Base-by-base conservation (phyloP, 1,140 invertebrate genomes). In the Homalodisca vitripennis region DNA sequence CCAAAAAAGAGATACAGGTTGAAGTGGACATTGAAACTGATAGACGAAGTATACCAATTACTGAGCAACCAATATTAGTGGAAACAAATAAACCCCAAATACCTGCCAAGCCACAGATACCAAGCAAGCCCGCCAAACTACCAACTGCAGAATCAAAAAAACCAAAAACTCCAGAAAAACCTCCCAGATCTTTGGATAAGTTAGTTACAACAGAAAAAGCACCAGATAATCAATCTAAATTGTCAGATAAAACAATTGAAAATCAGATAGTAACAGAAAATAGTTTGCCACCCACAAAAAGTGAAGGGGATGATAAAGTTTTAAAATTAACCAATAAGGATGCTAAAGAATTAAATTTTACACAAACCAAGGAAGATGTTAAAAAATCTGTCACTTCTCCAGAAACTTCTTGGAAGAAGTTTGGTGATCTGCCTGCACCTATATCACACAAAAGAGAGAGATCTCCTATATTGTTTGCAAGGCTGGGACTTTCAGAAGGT, bases 401-500 rank as follows among this genome's bases (percentile, higher is more conserved):
- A 0, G 82, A 87, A 74, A 75, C 85, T 20, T 78, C 85, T 64
- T 85, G 87, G 71, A 83, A 82, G 73, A 82, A 86, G 63, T 72
- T 77, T 67, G 71, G 73, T 22, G 74, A 76, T n/a, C 66, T 74
- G 41, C 53, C 71, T 30, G 66, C 71, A 32, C 68, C 72, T 1
- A 72, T 74, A 17, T 60, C 70, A 22, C 70, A 71, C 17, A 78
- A 77, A 69, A 65, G 75, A 67, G 89, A 90, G 2, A 89, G 90
- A 73, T 91, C 88, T 66, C 89, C 91, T 0, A 85, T 92, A 66
- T 75, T 93, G 1, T 92, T 92, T 79, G 89, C 90, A 3, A 86
- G 91, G 76, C 80, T 93, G 1, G 92, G 92, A 75, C 79, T 93
- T 1, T 92, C 91, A 0, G 91, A 93, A 80, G 91, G 91, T 17